Evolutionary conservation across 2,888 invertebrate genomes (phyloP).

Genomic region (Philonicus albiceps): DNA sequence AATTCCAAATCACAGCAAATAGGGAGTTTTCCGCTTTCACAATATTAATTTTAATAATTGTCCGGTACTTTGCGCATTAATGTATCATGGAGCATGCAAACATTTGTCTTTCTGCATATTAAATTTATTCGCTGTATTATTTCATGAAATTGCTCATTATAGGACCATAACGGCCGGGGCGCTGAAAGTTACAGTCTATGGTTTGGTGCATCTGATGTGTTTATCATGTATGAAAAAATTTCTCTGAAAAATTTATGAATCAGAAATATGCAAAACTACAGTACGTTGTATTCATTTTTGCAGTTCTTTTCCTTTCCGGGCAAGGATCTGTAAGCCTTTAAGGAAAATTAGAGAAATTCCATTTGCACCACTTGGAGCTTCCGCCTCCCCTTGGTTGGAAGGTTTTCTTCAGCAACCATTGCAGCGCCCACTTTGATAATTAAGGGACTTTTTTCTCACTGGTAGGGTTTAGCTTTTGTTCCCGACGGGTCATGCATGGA

Average conservation of each 20-base stretch:
- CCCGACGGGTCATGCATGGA: neutral
- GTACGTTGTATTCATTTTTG: neutral
- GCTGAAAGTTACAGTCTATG: neutral
- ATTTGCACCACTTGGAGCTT: neutral
- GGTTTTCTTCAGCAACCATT: neutral
- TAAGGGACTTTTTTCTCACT: neutral
- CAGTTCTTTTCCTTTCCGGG: neutral
- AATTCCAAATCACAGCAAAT: neutral
- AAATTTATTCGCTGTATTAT: neutral
- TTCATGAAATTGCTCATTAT: neutral
- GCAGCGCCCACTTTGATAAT: neutral
- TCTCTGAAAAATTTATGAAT: neutral
- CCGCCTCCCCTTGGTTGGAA: neutral
- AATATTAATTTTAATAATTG: neutral
- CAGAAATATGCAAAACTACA: neutral
- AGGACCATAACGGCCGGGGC: neutral
- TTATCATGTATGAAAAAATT: neutral
- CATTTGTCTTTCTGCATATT: neutral
- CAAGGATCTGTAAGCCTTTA: neutral
- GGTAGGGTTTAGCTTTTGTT: neutral
- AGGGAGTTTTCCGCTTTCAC: neutral
- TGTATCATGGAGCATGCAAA: neutral
- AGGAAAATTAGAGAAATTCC: neutral
- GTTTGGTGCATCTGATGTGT: neutral
- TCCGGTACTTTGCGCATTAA: neutral